Conservation (phyloP, 2,113 vertebrate species). For the Xenopus tropicalis region DNA sequence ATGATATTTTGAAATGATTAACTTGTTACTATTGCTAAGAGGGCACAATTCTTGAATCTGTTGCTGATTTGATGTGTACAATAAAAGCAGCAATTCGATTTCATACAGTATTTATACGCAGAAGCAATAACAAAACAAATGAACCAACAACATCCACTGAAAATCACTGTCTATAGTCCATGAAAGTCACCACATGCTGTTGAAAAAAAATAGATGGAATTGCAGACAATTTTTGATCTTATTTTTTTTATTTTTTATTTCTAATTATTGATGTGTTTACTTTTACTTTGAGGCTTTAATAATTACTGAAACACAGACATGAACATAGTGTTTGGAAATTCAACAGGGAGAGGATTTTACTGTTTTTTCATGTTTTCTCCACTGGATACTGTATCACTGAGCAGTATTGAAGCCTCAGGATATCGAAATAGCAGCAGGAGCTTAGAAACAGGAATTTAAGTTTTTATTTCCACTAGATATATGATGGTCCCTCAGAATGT, state of each 20-base stretch:
- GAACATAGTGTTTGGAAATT: constrained; percentile 30
- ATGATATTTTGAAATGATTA: too few relatives aligned
- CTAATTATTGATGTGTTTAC: constrained; percentile 43
- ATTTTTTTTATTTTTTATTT: constrained; percentile 14
- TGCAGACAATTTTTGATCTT: constrained; percentile 1
- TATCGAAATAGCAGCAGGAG: constrained; percentile 39
- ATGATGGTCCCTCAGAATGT: constrained; percentile 30
- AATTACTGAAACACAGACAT: constrained; percentile 33
- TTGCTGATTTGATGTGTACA: not conserved
- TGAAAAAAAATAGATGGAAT: constrained; percentile 18
- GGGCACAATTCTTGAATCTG: not conserved
- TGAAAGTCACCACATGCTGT: constrained; percentile 14
- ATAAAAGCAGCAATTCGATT: not conserved
- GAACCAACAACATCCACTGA: not conserved
- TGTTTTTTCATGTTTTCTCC: constrained; percentile 32
- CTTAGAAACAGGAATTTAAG: constrained; percentile 32
- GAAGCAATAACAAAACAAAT: not conserved
- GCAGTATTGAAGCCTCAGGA: constrained; percentile 27
- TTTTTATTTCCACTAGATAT: constrained; percentile 33
- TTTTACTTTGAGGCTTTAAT: constrained; percentile 37
- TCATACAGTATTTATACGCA: not conserved
- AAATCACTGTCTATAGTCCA: constrained; percentile 2
- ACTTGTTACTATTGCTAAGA: too few relatives aligned
- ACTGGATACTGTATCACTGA: constrained; percentile 36
- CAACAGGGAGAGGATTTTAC: constrained; percentile 37